Percentiles rank a stretch among this genome's conserved stretches.
These are phyloP conservation scores for Cariama cristata DNA, from an alignment of 2,113 vertebrate species.

Conservation along the genomic window DNA sequence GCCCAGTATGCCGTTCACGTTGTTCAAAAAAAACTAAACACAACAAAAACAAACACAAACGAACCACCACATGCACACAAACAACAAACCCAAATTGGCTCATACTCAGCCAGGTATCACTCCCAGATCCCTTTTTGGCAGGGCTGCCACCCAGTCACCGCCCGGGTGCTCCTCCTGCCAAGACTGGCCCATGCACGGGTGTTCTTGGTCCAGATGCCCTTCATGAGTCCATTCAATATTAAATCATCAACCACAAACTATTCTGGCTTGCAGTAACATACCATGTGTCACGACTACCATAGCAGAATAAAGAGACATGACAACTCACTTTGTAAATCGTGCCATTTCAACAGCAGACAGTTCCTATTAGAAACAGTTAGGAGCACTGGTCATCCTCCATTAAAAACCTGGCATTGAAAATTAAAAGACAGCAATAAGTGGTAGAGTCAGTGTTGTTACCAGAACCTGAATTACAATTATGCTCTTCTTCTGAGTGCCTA, in stretches of 20 bases:
- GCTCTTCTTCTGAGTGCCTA: background rate
- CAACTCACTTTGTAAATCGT: rapidly evolving
- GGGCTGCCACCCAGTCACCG: background rate
- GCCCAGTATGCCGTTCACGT: background rate
- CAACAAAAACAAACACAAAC: background rate
- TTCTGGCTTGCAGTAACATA: background rate
- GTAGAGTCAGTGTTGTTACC: background rate
- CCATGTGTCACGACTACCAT: rapidly evolving
- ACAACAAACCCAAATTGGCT: background rate
- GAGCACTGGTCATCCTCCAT: background rate
- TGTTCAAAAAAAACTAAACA: background rate
- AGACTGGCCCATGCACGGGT: background rate
- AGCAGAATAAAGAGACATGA: background rate
- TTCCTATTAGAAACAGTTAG: background rate
- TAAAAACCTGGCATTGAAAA: background rate
- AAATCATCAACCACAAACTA: background rate
- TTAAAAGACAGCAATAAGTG: background rate
- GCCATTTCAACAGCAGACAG: background rate
- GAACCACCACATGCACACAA: background rate
- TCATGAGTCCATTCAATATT: background rate
- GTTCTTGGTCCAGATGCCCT: background rate
- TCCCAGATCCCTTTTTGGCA: background rate
- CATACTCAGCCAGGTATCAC: background rate
- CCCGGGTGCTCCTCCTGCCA: background rate
- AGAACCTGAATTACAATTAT: background rate